phyloP scores from a whole-genome alignment of 2,888 invertebrate species.

The Tiliacea citrago region DNA sequence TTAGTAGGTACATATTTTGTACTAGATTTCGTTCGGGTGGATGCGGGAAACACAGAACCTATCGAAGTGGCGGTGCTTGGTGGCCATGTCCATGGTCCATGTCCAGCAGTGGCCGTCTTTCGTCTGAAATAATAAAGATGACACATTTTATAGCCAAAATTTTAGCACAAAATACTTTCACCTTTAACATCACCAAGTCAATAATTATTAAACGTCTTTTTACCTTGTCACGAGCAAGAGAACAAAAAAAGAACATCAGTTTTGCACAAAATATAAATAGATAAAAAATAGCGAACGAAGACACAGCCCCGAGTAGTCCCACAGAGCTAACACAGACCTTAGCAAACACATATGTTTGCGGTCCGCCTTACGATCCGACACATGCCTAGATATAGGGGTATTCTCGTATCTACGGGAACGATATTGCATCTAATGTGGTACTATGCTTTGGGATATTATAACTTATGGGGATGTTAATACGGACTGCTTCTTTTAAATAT shows the following conservation, averaged over 20 bases:
- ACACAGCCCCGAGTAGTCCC: conserved; percentile 40
- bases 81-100: too few relatives aligned
- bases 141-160: too few relatives aligned
- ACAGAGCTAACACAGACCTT: conserved; percentile 59
- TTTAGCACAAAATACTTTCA: neutral
- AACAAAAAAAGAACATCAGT: neutral
- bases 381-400: conserved; percentile 17
- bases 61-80: too few relatives aligned
- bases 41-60: too few relatives aligned
- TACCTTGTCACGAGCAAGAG: neutral
- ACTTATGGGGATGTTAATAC: neutral
- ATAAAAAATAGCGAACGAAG: conserved; percentile 18
- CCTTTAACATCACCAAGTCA: neutral
- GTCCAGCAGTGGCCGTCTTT: too few relatives aligned
- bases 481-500: neutral
- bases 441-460: conserved; percentile 1
- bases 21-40: too few relatives aligned
- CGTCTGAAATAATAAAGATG: too few relatives aligned
- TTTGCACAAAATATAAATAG: neutral
- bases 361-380: conserved; percentile 58
- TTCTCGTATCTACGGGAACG: neutral
- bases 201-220: neutral
- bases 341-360: conserved; percentile 69
- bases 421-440: neutral
- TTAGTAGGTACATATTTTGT: too few relatives aligned